Base-by-base conservation (phyloP, 1,140 invertebrate genomes). In the Zaprionus inermis region DNA sequence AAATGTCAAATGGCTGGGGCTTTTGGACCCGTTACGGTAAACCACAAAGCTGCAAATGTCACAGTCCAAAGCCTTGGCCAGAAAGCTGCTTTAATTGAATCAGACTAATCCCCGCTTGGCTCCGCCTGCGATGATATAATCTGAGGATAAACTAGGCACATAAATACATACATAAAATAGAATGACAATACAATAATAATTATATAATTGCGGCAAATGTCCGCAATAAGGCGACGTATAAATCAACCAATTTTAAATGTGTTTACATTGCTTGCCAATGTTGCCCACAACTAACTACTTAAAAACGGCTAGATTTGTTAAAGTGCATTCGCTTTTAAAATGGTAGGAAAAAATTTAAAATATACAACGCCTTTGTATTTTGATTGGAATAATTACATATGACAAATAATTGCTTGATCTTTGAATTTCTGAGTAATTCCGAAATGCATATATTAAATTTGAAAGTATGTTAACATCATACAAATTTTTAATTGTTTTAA, bases 71-170 rank as follows among this genome's bases (percentile, higher is more conserved):
- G 65, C 64, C 56, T 46, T 75, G 55, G 51, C 24, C 77, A 72
- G 52, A 72, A 80, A 71, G 73, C 70, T 71, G 55, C 59, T 70
- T 83, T 88, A 88, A 88, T 88, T 88, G 83, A 88, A 89, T 88
- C 77, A 61, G 52, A 71, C 41, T 75, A 83, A 88, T 70, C 64
- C 74, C 32, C 49, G 67, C 61, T 32, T 74, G 77, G 73, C 76
- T 70, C 30, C 12, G n/a, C 18, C 30, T 32, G 81, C 9, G 52
- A 56, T 77, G 49, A 52, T 46, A 30, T 52, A 61, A 51, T 60
- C n/a, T 41, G 34, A 60, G 30, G 24, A 76, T 60, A 16, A 41
- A 61, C 11, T 22, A 20, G 12, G 46, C 32, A 4, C n/a, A 41
- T 7, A 52, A 3, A 32, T 49, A 52, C 16, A 34, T 20, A 34